Conservation (phyloP, 2,113 vertebrate species). For the Toxotes jaculatrix region DNA sequence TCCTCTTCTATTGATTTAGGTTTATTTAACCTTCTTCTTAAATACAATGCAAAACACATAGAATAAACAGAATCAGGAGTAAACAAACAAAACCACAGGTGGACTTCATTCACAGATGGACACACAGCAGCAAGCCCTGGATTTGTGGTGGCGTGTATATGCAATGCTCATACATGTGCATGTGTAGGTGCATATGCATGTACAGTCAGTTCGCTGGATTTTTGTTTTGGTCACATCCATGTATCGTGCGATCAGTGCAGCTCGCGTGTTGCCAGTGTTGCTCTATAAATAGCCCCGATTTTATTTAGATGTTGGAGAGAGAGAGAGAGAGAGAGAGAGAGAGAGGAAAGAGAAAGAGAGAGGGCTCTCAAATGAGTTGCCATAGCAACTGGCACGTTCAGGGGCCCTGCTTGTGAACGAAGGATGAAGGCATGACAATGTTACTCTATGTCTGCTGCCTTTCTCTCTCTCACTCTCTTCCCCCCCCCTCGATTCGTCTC, state of each 20-base stretch:
- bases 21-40: neutral
- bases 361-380: slow-evolving; percentile 77
- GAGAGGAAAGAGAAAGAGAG: slow-evolving; percentile 24
- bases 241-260: slow-evolving; percentile 50
- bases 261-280: slow-evolving; percentile 59
- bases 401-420: slow-evolving; percentile 65
- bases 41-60: neutral
- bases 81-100: slow-evolving; percentile 53
- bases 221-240: slow-evolving; percentile 42
- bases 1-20: neutral
- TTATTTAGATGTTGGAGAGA: slow-evolving; percentile 82
- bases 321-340: slow-evolving; percentile 30
- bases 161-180: neutral
- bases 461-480: slow-evolving; percentile 15
- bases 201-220: neutral
- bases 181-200: neutral
- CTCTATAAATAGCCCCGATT: slow-evolving; percentile 83
- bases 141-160: neutral
- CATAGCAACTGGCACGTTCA: slow-evolving; percentile 85
- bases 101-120: slow-evolving; percentile 68
- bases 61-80: neutral
- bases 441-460: slow-evolving; percentile 45
- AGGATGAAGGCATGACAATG: slow-evolving; percentile 69
- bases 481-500: neutral
- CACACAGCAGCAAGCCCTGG: slow-evolving; percentile 46